phyloP scores from a whole-genome alignment of 2,113 vertebrate genomes.

The Accipiter cooperii region DNA sequence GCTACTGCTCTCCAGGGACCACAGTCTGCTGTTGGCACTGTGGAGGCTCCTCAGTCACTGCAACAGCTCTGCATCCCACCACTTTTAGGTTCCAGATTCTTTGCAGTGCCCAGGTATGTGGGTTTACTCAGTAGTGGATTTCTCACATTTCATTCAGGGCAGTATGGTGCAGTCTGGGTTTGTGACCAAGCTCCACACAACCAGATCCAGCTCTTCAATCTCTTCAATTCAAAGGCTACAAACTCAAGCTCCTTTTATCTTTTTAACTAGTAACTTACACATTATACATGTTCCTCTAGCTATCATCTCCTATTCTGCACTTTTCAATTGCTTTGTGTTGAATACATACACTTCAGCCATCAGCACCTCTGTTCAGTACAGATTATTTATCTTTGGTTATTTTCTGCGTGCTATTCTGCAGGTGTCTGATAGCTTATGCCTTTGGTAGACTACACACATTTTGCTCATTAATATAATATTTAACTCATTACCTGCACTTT shows the following conservation, averaged over 20 bases:
- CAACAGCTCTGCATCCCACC: neutral
- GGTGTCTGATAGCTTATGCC: neutral
- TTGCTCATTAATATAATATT: neutral
- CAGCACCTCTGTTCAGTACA: neutral
- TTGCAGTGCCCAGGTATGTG: too few relatives aligned
- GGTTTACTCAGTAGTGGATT: neutral
- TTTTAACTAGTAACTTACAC: neutral
- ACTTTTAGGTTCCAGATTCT: neutral
- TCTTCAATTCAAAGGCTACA: neutral
- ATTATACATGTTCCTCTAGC: neutral
- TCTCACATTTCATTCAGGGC: neutral
- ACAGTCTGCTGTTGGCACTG: neutral
- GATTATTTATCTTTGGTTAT: neutral
- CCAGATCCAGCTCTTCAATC: neutral
- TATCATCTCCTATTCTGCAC: neutral
- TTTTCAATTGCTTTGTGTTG: neutral
- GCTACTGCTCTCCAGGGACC: neutral
- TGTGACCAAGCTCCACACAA: neutral
- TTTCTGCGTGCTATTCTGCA: neutral
- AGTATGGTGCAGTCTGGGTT: neutral
- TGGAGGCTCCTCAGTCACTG: neutral
- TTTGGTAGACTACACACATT: neutral
- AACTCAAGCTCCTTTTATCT: neutral
- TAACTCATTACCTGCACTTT: neutral
- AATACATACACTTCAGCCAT: neutral